Evolutionary conservation across 2,797 vertebrate species (phyloP), one percentile per base, ranked within the genome.

Genomic region (Falco rusticolus): DNA sequence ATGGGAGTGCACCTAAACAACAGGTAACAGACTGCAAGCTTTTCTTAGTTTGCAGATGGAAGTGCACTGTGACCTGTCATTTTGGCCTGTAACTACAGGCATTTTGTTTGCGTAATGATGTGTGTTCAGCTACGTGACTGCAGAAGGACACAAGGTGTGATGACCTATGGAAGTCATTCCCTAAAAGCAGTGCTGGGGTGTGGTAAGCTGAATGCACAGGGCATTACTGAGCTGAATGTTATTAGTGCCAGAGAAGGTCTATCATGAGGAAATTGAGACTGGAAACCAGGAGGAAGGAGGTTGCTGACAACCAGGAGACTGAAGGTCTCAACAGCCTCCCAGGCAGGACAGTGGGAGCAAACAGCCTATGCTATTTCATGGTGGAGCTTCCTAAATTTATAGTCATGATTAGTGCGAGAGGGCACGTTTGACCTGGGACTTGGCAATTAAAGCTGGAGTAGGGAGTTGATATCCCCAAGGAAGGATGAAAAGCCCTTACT

Each of bases 171-270:
- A 79, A 84, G 26, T 41, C 5, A 16, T 60, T 80, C 19, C 31
- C 14, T 75, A 56, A 78, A 63, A 68, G 8, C 33, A 70, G 0
- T n/a, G 43, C 41, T 53, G 43, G 48, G 31, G 22, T 33, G 11
- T n/a, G 21, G 29, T 66, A 47, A 79, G 16, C 28, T 61, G 33
- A 83, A 34, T 0, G 0, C 14, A 20, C 7, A 34, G 26, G 50
- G 77, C 7, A 10, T 80, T 37, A 53, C 41, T 4, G 6, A 74
- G 31, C 33, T 84, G 56, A 48, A 19, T 4, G 0, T 3, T 71
- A 20, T 41, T 85, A 41, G 31, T 87, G 39, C 19, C 26, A 33
- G 43, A 50, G 31, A 53, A 75, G 13, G 53, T 74, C 39, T 57
- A 4, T 65, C 9, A 7, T 26, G 34, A 68, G 50, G 66, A 89